Evolutionary conservation across 2,888 invertebrate genomes (phyloP).

Genomic region (Drosophila subsilvestris): DNA sequence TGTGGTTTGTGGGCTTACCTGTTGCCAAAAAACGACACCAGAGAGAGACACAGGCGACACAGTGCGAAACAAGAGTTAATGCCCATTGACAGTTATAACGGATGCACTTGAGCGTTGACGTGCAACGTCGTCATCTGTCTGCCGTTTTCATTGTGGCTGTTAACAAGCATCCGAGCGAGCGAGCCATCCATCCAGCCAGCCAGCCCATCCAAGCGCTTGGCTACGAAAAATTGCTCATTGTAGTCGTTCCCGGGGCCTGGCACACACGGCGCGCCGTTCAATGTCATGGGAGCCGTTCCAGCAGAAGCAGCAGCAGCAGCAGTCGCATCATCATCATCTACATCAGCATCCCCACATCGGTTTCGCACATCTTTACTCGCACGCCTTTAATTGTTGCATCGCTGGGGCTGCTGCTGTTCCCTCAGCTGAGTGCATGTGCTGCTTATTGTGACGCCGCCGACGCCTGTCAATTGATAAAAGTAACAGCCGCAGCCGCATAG

Average conservation of each 20-base stretch:
- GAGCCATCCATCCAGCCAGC: background rate
- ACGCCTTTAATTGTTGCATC: constrained; percentile 68
- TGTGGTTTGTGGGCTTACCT: constrained; percentile 1
- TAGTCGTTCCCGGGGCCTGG: constrained; percentile 41
- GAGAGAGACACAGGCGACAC: constrained; percentile 20
- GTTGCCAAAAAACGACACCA: constrained; percentile 30
- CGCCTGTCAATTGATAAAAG: constrained; percentile 74
- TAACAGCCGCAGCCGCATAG: constrained; percentile 39
- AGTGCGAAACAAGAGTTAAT: constrained; percentile 31
- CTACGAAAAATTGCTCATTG: constrained; percentile 53
- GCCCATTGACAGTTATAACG: constrained; percentile 77
- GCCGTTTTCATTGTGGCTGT: constrained; percentile 54
- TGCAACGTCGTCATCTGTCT: constrained; percentile 56
- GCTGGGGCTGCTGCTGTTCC: constrained; percentile 45
- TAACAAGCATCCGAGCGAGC: constrained; percentile 44
- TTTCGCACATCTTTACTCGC: constrained; percentile 48
- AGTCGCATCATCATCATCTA: constrained; percentile 38
- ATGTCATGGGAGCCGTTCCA: constrained; percentile 76
- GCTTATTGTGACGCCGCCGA: constrained; percentile 49
- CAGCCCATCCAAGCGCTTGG: constrained; percentile 7
- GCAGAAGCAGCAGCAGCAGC: constrained; percentile 38
- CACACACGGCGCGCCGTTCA: constrained; percentile 57
- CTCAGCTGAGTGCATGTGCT: constrained; percentile 57
- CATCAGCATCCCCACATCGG: constrained; percentile 25
- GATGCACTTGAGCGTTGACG: constrained; percentile 74